Percentiles rank a stretch among this genome's conserved stretches.
These are phyloP conservation scores for Lycaon pictus DNA, from an alignment of 2,113 vertebrate species.

Conservation along the genomic window DNA sequence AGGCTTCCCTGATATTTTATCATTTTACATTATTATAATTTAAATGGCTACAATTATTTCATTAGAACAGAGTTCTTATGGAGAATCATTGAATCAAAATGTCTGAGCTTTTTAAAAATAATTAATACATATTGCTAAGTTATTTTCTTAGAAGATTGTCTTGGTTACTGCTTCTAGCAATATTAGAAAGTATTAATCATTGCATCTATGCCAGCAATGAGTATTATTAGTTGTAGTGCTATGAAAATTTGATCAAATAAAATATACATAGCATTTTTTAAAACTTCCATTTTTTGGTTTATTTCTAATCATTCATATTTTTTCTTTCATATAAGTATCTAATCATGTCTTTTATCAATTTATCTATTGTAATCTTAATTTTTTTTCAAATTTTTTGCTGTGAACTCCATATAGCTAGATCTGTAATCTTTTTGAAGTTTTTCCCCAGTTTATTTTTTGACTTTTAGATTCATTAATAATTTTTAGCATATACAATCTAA, in stretches of 20 bases:
- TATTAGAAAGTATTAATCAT: not conserved
- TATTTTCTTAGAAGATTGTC: not conserved
- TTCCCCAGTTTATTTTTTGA: not conserved
- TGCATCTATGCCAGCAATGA: not conserved
- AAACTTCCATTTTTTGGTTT: not conserved
- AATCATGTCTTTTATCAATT: not conserved
- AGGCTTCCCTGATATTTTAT: not conserved
- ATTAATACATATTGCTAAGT: not conserved
- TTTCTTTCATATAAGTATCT: not conserved
- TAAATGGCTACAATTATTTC: not conserved
- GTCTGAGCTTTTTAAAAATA: not conserved
- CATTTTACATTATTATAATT: not conserved
- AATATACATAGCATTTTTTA: not conserved
- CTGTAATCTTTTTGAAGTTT: not conserved
- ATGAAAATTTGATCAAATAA: not conserved
- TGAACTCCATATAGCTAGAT: not conserved
- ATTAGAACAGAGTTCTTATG: slow-evolving; percentile 45
- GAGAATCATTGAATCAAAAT: not conserved
- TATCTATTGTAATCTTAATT: not conserved
- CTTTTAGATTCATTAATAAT: not conserved
- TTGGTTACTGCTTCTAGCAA: not conserved
- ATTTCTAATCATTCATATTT: not conserved
- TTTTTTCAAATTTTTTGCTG: not conserved
- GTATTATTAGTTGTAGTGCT: not conserved
- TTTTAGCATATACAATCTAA: not conserved